Evolutionary conservation across 2,113 vertebrate species (phyloP).

Genomic region (Carlito syrichta): DNA sequence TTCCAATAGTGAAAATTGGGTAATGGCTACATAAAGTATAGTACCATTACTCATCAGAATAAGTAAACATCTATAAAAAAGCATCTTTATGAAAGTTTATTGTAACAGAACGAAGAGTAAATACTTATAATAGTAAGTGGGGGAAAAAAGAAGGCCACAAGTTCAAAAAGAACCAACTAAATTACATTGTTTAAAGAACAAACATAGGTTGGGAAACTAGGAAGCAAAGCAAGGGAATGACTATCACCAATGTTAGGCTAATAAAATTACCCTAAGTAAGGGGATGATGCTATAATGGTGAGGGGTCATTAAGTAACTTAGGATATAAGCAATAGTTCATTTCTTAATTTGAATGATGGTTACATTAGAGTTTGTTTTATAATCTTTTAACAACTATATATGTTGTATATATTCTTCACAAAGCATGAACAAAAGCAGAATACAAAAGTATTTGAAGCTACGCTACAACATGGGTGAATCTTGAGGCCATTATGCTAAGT

Average conservation of each 20-base stretch:
- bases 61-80: background rate
- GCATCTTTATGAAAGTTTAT: background rate
- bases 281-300: background rate
- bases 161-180: background rate
- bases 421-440: background rate
- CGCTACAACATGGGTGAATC: background rate
- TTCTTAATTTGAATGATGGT: background rate
- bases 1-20: background rate
- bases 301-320: background rate
- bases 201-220: background rate
- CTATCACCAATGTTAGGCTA: background rate
- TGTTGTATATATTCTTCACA: background rate
- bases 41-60: background rate
- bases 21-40: background rate
- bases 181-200: background rate
- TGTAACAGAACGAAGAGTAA: background rate
- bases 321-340: background rate
- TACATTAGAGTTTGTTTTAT: background rate
- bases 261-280: background rate
- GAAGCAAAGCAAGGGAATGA: background rate
- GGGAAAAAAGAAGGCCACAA: background rate
- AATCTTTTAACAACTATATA: background rate
- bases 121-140: background rate
- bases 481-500: background rate
- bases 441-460: background rate